Evolutionary conservation across 2,113 vertebrate species (phyloP).

Genomic region (Cebus imitator): DNA sequence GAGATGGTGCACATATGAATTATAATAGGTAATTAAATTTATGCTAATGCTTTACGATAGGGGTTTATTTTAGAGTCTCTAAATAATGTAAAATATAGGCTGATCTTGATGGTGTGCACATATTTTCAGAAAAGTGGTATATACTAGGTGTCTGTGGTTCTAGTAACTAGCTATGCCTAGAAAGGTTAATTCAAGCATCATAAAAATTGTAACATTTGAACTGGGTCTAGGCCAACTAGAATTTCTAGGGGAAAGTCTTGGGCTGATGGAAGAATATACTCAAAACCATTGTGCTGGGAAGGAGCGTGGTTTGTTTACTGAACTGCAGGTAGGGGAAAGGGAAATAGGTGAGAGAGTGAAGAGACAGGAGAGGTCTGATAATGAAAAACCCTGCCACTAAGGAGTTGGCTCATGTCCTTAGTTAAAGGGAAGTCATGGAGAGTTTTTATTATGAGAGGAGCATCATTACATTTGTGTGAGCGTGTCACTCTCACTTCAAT

Average conservation of each 20-base stretch:
- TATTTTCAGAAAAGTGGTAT: not conserved
- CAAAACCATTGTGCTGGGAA: not conserved
- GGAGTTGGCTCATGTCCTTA: not conserved
- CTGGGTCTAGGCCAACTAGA: not conserved
- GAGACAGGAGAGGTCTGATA: not conserved
- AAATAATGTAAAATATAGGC: not conserved
- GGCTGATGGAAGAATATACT: not conserved
- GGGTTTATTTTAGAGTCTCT: constrained; percentile 23
- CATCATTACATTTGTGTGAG: not conserved
- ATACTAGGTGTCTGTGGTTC: not conserved
- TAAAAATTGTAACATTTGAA: not conserved
- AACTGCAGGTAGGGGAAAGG: not conserved
- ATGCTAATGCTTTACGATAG: not conserved
- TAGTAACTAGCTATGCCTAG: not conserved
- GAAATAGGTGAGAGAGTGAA: not conserved
- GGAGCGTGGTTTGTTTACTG: not conserved
- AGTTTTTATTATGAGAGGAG: not conserved
- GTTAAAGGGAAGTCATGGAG: not conserved
- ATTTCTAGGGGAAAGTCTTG: not conserved
- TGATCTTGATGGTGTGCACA: not conserved
- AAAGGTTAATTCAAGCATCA: not conserved
- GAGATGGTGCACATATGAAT: not conserved
- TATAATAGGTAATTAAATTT: constrained; percentile 39
- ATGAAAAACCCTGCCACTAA: not conserved
- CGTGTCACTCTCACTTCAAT: not conserved